phyloP scores from a whole-genome alignment of 2,888 invertebrate species.

The Argyra leucocephala region DNA sequence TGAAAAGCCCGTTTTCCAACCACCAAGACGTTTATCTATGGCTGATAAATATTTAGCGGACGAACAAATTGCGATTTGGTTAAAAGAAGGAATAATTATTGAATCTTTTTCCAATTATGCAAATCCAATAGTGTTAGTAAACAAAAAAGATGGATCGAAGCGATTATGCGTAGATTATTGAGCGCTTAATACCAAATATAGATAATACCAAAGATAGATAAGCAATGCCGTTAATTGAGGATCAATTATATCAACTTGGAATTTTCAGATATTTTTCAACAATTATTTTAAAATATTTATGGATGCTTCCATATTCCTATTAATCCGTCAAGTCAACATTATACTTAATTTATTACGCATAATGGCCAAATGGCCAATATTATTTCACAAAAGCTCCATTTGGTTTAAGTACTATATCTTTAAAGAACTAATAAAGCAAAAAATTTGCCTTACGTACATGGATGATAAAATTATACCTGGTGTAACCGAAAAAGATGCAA shows the following conservation, averaged over 20 bases:
- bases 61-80: too few species aligned
- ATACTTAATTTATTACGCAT: slow-evolving; percentile 33
- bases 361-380: slow-evolving; percentile 30
- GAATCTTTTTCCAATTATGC: too few species aligned
- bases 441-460: slow-evolving; percentile 24
- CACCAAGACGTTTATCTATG: slow-evolving; percentile 26
- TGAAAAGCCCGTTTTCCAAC: slow-evolving; percentile 26
- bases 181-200: slow-evolving; percentile 15
- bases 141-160: slow-evolving; percentile 25
- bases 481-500: slow-evolving; percentile 18
- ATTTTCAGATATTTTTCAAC: slow-evolving; percentile 29
- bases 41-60: slow-evolving; percentile 22
- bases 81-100: too few species aligned
- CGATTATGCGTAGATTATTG: slow-evolving; percentile 27
- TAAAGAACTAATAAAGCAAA: slow-evolving; percentile 18
- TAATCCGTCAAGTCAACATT: slow-evolving; percentile 25
- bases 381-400: slow-evolving; percentile 34
- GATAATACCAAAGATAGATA: not conserved
- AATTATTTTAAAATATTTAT: slow-evolving; percentile 30
- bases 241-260: slow-evolving; percentile 29
- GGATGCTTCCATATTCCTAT: slow-evolving; percentile 35
- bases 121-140: slow-evolving; percentile 27
- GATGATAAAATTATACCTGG: slow-evolving; percentile 30
- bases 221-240: slow-evolving; percentile 30
- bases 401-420: slow-evolving; percentile 32